Evolutionary conservation across 1,140 invertebrate species (phyloP).

Genomic region (honey bee (Apis mellifera)): Amel_HAv3.1 CM009936.2:6404001-6404500

Average conservation of each 20-base stretch:
- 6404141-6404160: too few species aligned
- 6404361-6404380: slow-evolving; percentile 53
- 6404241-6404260: slow-evolving; percentile 7
- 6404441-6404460: slow-evolving; percentile 53
- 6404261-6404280: slow-evolving; percentile 35
- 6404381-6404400: slow-evolving; percentile 38
- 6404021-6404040: too few species aligned
- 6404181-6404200: not conserved
- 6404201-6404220: not conserved
- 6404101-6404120: too few species aligned
- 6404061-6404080: too few species aligned
- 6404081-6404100: too few species aligned
- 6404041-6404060: too few species aligned
- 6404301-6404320: slow-evolving; percentile 60
- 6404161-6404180: too few species aligned
- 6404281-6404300: slow-evolving; percentile 50
- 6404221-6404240: slow-evolving; percentile 26
- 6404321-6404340: slow-evolving; percentile 61
- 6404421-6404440: slow-evolving; percentile 14
- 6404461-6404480: not conserved
- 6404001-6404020: too few species aligned
- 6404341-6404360: slow-evolving; percentile 38
- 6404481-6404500: slow-evolving; percentile 47
- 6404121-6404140: too few species aligned
- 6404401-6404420: slow-evolving; percentile 45